Base-by-base conservation (phyloP, 2,888 invertebrate species). In the Synergus itoensis region DNA sequence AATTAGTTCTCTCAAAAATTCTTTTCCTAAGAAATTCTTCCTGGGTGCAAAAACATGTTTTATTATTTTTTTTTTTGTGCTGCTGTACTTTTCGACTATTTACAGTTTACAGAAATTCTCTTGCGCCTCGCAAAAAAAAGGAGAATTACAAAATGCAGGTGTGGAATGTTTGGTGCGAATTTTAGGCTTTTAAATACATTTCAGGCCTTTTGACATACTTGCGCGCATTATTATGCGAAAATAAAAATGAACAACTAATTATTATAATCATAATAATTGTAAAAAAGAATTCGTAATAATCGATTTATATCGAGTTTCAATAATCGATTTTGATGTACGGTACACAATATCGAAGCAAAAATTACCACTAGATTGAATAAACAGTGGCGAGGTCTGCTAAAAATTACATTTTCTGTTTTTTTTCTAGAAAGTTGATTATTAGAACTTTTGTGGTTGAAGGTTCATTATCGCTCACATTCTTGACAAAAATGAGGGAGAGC, bases 141-240 rank as follows among this genome's bases (percentile, higher is more conserved):
- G 21, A 21, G 41, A n/a, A 21, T 40, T 14, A 67, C 18, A 43
- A 18, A 86, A 85, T 85, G 84, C 86, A 80, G 57, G 77, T 60
- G 48, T 84, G 86, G 86, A 86, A 86, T 86, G 83, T 85, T 80
- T 57, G 53, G 53, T 78, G 78, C 60, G 60, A 81, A 80, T 78
- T 79, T 77, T 14, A 41, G 57, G 65, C 76, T 28, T 76, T 57
- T 53, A 77, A 60, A 7, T 14, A 77, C 45, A 77, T 43, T 78
- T 69, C 18, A 73, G 77, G 65, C 57, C 40, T 76, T 57, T 69
- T 16, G 1, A 63, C 14, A 63, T 16, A 14, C 18, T 69, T 45
- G 69, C 45, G 28, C 69, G 69, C 2, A 48, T 73, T 36, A 36
- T 36, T 53, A 53, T 73, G 53, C 73, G 11, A 14, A 21, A n/a